These are phyloP conservation scores for Ellobius talpinus DNA, from an alignment of 2,113 vertebrate species.

Conservation along the genomic window DNA sequence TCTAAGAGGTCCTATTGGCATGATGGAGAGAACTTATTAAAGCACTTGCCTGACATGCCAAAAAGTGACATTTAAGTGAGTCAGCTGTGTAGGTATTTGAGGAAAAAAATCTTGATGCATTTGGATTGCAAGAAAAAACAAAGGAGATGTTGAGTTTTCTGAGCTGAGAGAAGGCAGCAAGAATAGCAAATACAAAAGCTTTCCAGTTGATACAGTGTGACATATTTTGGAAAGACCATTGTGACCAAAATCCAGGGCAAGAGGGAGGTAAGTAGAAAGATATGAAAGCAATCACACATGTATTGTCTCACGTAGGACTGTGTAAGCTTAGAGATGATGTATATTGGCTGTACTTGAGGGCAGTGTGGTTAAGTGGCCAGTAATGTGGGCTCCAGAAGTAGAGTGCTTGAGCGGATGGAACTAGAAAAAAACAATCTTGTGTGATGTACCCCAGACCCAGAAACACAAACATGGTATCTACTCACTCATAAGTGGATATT, in stretches of 20 bases:
- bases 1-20: constrained; percentile 77
- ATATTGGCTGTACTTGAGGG: background rate
- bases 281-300: background rate
- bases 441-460: no score
- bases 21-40: constrained; percentile 41
- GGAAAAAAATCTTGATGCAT: background rate
- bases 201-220: background rate
- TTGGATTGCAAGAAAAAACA: background rate
- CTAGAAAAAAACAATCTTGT: no score
- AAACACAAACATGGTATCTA: no score
- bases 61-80: constrained; percentile 58
- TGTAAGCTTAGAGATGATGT: background rate
- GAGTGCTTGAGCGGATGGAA: background rate
- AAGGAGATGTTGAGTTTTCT: background rate
- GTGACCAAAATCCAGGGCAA: background rate
- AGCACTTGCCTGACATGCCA: background rate
- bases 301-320: constrained; percentile 11
- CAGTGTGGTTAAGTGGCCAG: background rate
- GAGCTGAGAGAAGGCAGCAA: background rate
- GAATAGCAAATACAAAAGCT: background rate
- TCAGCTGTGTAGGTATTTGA: constrained; percentile 28
- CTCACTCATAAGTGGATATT: no score
- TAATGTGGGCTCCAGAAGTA: constrained; percentile 33
- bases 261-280: background rate
- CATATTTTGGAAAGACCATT: constrained; percentile 5